Percentiles rank a stretch among this genome's conserved stretches.
Conservation (phyloP, 2,888 invertebrate species). For the Oligia fasciuncula region DNA sequence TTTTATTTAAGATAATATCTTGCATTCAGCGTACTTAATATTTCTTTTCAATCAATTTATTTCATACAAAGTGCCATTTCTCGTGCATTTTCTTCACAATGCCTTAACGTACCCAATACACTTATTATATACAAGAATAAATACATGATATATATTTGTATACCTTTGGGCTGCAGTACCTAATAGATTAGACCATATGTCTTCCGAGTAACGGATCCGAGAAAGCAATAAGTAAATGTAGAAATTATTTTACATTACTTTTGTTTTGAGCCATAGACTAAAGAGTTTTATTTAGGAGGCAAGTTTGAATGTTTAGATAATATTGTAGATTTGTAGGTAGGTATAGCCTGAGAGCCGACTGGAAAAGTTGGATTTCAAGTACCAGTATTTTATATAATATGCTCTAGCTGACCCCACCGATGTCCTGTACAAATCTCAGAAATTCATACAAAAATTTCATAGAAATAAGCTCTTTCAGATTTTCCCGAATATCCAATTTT, state of each 20-base stretch:
- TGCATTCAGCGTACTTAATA: background rate
- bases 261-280: conserved; percentile 64
- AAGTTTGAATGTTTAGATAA: conserved; percentile 75
- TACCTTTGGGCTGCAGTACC: conserved; percentile 50
- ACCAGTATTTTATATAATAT: background rate
- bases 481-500: background rate
- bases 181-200: conserved; percentile 74
- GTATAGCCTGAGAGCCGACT: conserved; percentile 45
- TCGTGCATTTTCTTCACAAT: conserved; percentile 9
- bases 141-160: conserved; percentile 44
- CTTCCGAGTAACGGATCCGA: conserved; percentile 82
- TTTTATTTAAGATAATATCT: background rate
- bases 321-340: conserved; percentile 62
- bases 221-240: conserved; percentile 83
- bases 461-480: background rate
- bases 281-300: conserved; percentile 69
- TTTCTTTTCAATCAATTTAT: background rate
- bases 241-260: conserved; percentile 68
- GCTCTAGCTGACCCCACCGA: background rate
- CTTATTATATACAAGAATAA: conserved; percentile 38
- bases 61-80: conserved; percentile 38
- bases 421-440: background rate
- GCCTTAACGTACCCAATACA: conserved; percentile 9
- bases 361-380: conserved; percentile 15
- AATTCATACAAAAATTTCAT: background rate